Evolutionary conservation across 2,888 invertebrate species (phyloP).

Genomic region (Gisinianus flammeolus): DNA sequence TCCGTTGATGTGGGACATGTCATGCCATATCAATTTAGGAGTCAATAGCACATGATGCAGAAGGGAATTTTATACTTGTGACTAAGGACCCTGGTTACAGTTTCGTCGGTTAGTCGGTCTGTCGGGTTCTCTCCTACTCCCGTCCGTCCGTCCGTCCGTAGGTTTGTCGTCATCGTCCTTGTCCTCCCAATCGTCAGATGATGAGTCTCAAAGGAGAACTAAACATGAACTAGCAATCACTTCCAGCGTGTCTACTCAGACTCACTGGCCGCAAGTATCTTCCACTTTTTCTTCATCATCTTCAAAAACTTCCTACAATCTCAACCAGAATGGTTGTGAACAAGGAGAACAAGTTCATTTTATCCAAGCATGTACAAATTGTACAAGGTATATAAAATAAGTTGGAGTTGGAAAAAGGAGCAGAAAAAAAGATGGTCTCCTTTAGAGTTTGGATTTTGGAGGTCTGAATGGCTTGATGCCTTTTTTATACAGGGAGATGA

Average conservation of each 20-base stretch:
- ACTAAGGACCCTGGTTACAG: neutral
- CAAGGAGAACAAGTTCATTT: too few species aligned
- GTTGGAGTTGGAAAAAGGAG: neutral
- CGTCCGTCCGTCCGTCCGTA: neutral
- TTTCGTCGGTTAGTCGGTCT: too few species aligned
- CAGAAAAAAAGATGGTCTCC: too few species aligned
- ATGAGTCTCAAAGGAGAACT: slow-evolving; percentile 6
- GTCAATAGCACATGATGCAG: slow-evolving; percentile 41
- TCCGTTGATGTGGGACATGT: slow-evolving; percentile 43
- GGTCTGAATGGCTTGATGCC: too few species aligned
- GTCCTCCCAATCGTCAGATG: neutral
- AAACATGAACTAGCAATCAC: neutral
- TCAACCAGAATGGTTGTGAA: too few species aligned
- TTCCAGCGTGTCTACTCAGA: too few species aligned
- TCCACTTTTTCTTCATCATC: neutral
- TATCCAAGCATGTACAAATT: too few species aligned
- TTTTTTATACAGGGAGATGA: too few species aligned
- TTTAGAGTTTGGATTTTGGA: too few species aligned
- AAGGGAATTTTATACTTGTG: slow-evolving; percentile 30
- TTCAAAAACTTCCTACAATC: neutral
- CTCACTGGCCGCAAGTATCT: too few species aligned
- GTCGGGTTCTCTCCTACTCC: neutral
- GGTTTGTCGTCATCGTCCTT: neutral
- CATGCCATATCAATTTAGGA: slow-evolving; percentile 42
- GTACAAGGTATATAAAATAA: too few species aligned